Evolutionary conservation across 2,888 invertebrate genomes (phyloP).

Genomic region (Drosophila heteroneura): DNA sequence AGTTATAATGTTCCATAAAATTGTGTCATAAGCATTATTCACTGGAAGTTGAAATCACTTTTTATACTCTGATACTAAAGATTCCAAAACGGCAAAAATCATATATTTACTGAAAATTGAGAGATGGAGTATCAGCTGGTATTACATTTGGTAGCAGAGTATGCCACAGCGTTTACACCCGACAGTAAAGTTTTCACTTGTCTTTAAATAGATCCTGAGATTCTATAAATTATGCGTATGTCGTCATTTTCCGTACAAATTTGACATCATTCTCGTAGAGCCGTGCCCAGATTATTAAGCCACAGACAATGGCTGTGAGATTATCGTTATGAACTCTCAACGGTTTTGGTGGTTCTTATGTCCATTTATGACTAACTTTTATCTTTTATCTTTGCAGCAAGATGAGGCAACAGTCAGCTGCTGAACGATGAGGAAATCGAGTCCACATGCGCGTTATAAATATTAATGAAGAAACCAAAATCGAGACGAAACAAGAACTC

Average conservation of each 20-base stretch:
- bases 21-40: background rate
- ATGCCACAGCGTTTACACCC: background rate
- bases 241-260: constrained; percentile 11
- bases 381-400: constrained; percentile 50
- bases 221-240: background rate
- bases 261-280: constrained; percentile 17
- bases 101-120: background rate
- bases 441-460: constrained; percentile 68
- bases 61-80: background rate
- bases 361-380: constrained; percentile 38
- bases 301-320: background rate
- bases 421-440: constrained; percentile 67
- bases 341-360: constrained; percentile 15
- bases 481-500: constrained; percentile 35
- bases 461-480: constrained; percentile 54
- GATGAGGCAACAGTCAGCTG: constrained; percentile 43
- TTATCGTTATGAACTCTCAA: constrained; percentile 30
- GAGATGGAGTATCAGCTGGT: background rate
- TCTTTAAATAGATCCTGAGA: constrained; percentile 5
- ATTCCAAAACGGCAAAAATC: background rate
- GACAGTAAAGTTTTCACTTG: background rate
- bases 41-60: background rate
- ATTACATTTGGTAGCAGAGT: background rate
- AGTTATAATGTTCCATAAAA: background rate
- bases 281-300: background rate